These are phyloP conservation scores for Argyresthia albistria DNA, from an alignment of 2,888 invertebrate species.

Conservation along the genomic window DNA sequence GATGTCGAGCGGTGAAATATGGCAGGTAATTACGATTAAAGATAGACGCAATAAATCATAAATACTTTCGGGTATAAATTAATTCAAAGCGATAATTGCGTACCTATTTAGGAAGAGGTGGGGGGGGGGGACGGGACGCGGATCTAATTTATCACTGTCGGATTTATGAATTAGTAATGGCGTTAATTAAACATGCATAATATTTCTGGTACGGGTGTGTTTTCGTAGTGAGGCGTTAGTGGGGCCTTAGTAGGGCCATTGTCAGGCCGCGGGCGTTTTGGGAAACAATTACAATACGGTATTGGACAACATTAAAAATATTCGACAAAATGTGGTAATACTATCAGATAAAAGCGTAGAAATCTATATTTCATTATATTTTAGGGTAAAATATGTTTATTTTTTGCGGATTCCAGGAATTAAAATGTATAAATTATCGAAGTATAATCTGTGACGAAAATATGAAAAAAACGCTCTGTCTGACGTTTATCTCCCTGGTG, in stretches of 20 bases:
- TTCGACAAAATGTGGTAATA: too few species aligned
- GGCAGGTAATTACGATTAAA: slow-evolving; percentile 55
- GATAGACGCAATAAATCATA: slow-evolving; percentile 61
- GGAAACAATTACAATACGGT: too few species aligned
- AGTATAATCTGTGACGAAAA: too few species aligned
- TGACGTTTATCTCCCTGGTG: too few species aligned
- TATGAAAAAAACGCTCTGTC: too few species aligned
- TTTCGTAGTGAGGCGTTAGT: too few species aligned
- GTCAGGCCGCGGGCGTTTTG: slow-evolving; percentile 13
- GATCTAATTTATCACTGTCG: slow-evolving; percentile 67
- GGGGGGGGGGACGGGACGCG: slow-evolving; percentile 49
- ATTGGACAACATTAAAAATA: too few species aligned
- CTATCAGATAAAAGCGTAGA: too few species aligned
- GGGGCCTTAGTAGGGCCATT: slow-evolving; percentile 9
- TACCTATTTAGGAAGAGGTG: slow-evolving; percentile 50
- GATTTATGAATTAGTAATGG: slow-evolving; percentile 66
- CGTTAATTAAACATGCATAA: slow-evolving; percentile 67
- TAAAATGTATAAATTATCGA: too few species aligned
- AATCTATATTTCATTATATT: too few species aligned
- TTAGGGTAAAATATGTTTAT: too few species aligned
- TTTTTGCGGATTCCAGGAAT: too few species aligned
- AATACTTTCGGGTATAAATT: slow-evolving; percentile 57
- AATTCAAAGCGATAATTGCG: slow-evolving; percentile 70
- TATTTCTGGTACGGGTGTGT: slow-evolving; percentile 40
- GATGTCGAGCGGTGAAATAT: slow-evolving; percentile 38